Evolutionary conservation across 1,140 invertebrate species (phyloP), one percentile per base, ranked within the genome.

Genomic region (Adoxophyes honmai): DNA sequence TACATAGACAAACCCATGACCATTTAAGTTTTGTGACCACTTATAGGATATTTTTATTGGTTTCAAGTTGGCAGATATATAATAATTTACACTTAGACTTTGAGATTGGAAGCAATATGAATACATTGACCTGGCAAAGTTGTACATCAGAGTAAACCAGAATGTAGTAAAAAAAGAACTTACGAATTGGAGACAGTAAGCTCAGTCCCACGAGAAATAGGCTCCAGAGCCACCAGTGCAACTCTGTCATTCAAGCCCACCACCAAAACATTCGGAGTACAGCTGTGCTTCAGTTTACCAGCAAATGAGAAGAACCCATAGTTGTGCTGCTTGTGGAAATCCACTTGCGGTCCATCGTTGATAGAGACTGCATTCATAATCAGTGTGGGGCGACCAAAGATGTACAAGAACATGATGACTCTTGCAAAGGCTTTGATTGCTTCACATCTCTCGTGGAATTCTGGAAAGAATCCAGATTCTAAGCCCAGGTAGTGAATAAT

Each of bases 171-270:
- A 3, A 36, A 9, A 36, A 11, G 3, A 14, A 70, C 70, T 70
- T 57, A 73, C 70, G 60, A 13, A 18, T 57, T 61, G 4, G 67
- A 52, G 37, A 63, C 15, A 11, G 64, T 64, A n/a, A 75, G n/a
- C 55, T 75, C 73, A 1, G 60, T 59, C 9, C 73, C 73, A 52
- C 44, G 55, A 52, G 62, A 51, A 4, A 73, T 73, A 21, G 62
- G 57, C 16, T 55, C 37, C 2, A 66, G 15, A 0, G 68, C 67
- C 11, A 75, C 57, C 34, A 73, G 38, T 4, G 57, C 62, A 8
- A 64, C 57, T 51, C 60, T 57, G 28, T 70, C 62, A 35, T 66
- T 62, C 7, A 65, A 16, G 15, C 52, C 55, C 7, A 44, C 14
- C 3, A 37, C 16, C 10, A 62, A 6, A 21, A 42, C 38, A 55